phyloP scores from a whole-genome alignment of 2,113 vertebrate genomes.

The Prunella himalayana region DNA sequence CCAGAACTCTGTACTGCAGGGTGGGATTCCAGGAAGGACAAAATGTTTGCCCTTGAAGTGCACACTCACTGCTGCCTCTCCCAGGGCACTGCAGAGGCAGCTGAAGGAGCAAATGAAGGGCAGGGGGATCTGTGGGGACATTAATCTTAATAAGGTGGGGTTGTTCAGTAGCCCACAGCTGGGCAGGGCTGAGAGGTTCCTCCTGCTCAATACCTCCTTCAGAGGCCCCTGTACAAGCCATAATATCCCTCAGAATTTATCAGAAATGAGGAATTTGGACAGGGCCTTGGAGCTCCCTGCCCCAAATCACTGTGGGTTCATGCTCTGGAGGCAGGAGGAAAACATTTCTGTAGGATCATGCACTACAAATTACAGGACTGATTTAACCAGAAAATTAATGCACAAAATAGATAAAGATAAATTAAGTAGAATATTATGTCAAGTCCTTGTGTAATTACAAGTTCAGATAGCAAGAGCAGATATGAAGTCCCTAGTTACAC shows the following conservation, averaged over 20 bases:
- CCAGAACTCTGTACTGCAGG: accelerated
- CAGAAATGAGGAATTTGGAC: not conserved
- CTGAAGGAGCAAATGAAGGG: not conserved
- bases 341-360: not conserved
- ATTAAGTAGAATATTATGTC: not conserved
- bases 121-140: not conserved
- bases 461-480: not conserved
- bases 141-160: not conserved
- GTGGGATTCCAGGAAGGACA: not conserved
- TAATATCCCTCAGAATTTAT: not conserved
- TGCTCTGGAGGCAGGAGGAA: not conserved
- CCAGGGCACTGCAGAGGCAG: not conserved
- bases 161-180: not conserved
- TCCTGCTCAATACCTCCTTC: not conserved
- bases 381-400: not conserved
- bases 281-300: not conserved
- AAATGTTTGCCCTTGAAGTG: not conserved
- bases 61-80: not conserved
- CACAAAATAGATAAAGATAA: not conserved
- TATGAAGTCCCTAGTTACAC: not conserved
- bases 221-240: not conserved
- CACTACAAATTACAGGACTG: not conserved
- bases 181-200: not conserved
- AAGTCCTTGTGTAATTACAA: not conserved
- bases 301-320: not conserved